phyloP scores from a whole-genome alignment of 2,797 vertebrate species.

The Myotis pilosus region DNA sequence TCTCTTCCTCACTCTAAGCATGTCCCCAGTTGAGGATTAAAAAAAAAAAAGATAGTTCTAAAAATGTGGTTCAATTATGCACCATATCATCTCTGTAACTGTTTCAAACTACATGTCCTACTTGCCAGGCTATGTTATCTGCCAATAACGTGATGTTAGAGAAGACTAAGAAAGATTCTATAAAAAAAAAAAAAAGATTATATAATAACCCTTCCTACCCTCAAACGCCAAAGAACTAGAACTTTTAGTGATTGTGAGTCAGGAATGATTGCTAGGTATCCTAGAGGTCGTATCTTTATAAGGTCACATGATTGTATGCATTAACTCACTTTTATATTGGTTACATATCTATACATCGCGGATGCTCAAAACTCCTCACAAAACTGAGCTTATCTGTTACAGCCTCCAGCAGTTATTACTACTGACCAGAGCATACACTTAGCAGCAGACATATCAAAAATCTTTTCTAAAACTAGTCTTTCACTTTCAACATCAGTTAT shows the following conservation, averaged over 20 bases:
- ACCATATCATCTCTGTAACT: background rate
- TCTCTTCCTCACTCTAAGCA: background rate
- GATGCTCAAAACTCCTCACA: background rate
- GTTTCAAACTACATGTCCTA: background rate
- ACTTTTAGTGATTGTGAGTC: background rate
- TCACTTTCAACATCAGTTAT: conserved; percentile 24
- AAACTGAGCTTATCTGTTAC: background rate
- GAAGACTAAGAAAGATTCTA: background rate
- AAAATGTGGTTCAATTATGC: background rate
- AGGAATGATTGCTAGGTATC: background rate
- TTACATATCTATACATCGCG: background rate
- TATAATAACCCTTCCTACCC: background rate
- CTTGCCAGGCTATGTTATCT: conserved; percentile 14
- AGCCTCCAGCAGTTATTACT: background rate
- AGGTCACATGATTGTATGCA: background rate
- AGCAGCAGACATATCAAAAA: background rate
- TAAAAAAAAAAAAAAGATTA: background rate
- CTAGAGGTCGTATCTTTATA: background rate
- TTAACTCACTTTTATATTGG: background rate
- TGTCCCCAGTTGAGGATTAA: background rate
- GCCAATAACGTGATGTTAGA: background rate
- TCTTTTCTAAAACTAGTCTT: background rate
- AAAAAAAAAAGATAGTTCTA: background rate
- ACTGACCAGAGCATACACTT: background rate
- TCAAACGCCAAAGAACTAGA: conserved; percentile 3